phyloP scores from a whole-genome alignment of 2,113 vertebrate genomes.

The Hirundichthys speculiger region DNA sequence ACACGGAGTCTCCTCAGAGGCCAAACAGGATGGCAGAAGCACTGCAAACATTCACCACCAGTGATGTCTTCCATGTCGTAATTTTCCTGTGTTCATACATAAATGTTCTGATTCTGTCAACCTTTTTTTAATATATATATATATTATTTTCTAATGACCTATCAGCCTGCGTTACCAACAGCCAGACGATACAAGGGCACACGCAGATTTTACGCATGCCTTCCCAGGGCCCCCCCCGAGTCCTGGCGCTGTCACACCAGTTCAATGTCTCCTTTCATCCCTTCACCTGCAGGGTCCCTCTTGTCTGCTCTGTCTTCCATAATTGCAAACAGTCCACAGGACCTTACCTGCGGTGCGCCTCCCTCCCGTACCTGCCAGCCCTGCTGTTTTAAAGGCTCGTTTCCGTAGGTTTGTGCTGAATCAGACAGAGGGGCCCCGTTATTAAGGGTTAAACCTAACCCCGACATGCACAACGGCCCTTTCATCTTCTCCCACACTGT shows the following conservation, averaged over 20 bases:
- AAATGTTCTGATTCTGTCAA: no score
- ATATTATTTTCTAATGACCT: no score
- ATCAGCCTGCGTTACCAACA: background rate
- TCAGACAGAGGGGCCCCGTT: constrained; percentile 44
- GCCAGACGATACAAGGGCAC: constrained; percentile 10
- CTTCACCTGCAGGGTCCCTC: constrained; percentile 47
- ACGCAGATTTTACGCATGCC: constrained; percentile 57
- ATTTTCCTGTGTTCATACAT: no score
- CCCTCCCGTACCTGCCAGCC: constrained; percentile 28
- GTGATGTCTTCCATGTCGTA: background rate
- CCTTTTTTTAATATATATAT: no score
- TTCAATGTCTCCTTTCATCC: constrained; percentile 64
- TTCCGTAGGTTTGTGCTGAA: constrained; percentile 65
- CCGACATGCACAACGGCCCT: constrained; percentile 47
- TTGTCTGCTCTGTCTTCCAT: constrained; percentile 26
- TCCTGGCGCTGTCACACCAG: constrained; percentile 64
- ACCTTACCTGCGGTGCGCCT: constrained; percentile 32
- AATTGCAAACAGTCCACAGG: constrained; percentile 9
- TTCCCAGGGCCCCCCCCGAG: constrained; percentile 28
- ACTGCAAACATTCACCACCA: no score
- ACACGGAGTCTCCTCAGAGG: no score
- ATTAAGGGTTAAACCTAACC: constrained; percentile 52
- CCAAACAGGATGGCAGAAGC: no score
- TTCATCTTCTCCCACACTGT: constrained; percentile 66
- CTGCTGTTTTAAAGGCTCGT: constrained; percentile 58